Evolutionary conservation across 2,113 vertebrate genomes (phyloP), one percentile per base, ranked within the genome.

Genomic region (Copsychus sechellarum): DNA sequence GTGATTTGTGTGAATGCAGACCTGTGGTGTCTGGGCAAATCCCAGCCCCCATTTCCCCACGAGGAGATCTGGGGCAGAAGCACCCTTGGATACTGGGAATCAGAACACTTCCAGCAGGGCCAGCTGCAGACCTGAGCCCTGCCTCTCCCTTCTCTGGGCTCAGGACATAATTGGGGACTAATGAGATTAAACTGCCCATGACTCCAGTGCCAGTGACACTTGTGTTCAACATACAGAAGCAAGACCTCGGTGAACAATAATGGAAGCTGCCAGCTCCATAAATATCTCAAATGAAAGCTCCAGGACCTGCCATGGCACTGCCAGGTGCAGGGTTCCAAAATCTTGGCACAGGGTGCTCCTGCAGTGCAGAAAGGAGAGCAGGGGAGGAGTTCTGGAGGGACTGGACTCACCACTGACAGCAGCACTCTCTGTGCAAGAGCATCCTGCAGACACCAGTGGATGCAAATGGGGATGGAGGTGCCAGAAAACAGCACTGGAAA

Each of bases 111-210:
- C 17, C 61, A 65, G 47, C 50, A 53, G 83, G 47, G 38, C 29
- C 82, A 71, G 69, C 25, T 62, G 15, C 10, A 73, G 50, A 58
- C 16, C 29, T 42, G 18, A 64, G 31, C 42, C 31, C 86, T 78
- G n/a, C 45, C 64, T 47, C 42, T 38, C 36, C 36, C n/a, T 40
- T 66, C 50, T 1, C 10, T 50, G 48, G 31, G 38, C 43, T 53
- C 25, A 47, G 91, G 29, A 65, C 24, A 70, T 65, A 90, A 86
- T 0, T 62, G 66, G 58, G 45, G 31, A 61, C 47, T 83, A 92
- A 76, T 38, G 47, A 86, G 54, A 80, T 92, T 90, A 69, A 95
- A 91, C 29, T 43, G 42, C 47, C 78, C 61, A 29, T 70, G 74
- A 77, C 67, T 73, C 15, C 28, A 92, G 69, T 31, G 81, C 23